Evolutionary conservation across 2,888 invertebrate species (phyloP), one percentile per base, ranked within the genome.

Genomic region (Agonopterix alstromeriana): DNA sequence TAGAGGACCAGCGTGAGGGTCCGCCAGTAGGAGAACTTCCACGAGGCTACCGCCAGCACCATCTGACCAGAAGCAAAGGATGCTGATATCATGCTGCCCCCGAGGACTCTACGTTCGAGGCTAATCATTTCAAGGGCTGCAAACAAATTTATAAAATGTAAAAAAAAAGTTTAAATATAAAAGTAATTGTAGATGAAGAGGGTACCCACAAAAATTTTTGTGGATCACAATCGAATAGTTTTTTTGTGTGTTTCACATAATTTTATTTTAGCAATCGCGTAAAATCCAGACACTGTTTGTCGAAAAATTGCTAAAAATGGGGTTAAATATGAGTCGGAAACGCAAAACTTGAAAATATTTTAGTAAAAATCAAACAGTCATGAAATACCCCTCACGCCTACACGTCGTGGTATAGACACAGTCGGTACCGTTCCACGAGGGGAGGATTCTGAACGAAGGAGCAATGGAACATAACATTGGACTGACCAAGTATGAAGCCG

Each of bases 101-200:
- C 92, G 17, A 94, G 73, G 0, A 94, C 93, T 47, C 94, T 82
- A 43, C 90, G 90, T 43, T 90, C 89, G 9, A 91, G 90, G 0
- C 93, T 92, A 10, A 93, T 92, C 76, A 93, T 85, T 76, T 94
- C 94, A 56, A 94, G 89, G 35, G 92, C 93, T 93, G 77, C 1
- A 70, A 77, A 36, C 10, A 35, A 51, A 38, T 36, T 48, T 52
- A 43, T 10, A 3, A 14, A 17, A 7, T 8, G 9, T 43, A 10
- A 27, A 42, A 42, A 42, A n/a, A 42, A n/a, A n/a, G n/a, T n/a
- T n/a, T n/a, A n/a, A n/a, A n/a, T n/a, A n/a, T n/a, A n/a, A n/a
- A n/a, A n/a, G n/a, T n/a, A n/a, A n/a, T n/a, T n/a, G 17, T 35
- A 12, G 4, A 14, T 43, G 27, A 14, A 43, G 9, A 5, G 3